Conservation (phyloP, 2,113 vertebrate genomes). For the Caretta caretta region DNA sequence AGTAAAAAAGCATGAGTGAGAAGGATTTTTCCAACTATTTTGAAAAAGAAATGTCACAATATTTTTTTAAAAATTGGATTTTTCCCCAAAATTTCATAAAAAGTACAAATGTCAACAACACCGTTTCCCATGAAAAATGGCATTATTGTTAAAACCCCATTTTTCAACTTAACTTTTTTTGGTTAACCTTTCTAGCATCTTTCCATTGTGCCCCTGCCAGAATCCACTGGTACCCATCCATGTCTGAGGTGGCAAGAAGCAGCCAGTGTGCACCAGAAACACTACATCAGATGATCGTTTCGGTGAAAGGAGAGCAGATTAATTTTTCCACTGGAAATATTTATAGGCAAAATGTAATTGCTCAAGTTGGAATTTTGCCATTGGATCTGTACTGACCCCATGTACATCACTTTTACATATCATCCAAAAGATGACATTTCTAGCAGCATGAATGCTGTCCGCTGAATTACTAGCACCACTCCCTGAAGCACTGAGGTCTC, state of each 20-base stretch:
- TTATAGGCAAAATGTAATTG: background rate
- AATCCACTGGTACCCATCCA: background rate
- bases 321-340: background rate
- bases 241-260: background rate
- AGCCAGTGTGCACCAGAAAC: background rate
- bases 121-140: background rate
- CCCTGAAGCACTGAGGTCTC: background rate
- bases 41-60: background rate
- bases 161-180: background rate
- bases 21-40: background rate
- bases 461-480: background rate
- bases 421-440: background rate
- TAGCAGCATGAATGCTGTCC: background rate
- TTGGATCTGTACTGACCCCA: background rate
- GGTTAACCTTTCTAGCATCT: background rate
- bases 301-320: background rate
- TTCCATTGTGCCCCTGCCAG: background rate
- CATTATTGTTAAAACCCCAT: background rate
- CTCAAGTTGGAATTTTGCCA: background rate
- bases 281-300: background rate
- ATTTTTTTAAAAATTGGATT: background rate
- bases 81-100: background rate
- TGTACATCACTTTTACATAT: background rate
- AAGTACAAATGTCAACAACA: background rate
- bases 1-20: background rate